phyloP scores from a whole-genome alignment of 2,888 invertebrate genomes.

The Trimorus sp. region DNA sequence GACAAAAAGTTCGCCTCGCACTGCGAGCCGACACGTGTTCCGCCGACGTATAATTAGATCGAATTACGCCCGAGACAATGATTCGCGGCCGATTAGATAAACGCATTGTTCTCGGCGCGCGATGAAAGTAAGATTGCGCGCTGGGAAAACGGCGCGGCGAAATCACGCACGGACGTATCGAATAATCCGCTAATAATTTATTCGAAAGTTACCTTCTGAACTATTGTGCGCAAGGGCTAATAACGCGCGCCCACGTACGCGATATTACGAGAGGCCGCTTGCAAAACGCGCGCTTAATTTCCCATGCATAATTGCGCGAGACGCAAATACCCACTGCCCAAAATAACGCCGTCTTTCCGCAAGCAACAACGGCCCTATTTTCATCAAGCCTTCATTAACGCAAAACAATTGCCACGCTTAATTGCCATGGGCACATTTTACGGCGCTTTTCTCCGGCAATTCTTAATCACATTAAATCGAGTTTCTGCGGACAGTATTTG shows the following conservation, averaged over 20 bases:
- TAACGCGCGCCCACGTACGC: slow-evolving; percentile 63
- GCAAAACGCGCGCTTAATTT: slow-evolving; percentile 61
- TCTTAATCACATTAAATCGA: too few species aligned
- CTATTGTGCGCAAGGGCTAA: slow-evolving; percentile 61
- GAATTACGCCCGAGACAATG: slow-evolving; percentile 41
- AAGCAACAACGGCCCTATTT: not conserved
- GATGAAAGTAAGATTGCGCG: slow-evolving; percentile 59
- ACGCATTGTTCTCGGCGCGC: slow-evolving; percentile 37
- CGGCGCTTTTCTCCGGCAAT: too few species aligned
- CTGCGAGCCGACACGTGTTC: slow-evolving; percentile 13
- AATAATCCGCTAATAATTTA: slow-evolving; percentile 63
- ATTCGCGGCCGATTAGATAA: slow-evolving; percentile 31
- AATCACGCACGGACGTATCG: slow-evolving; percentile 49
- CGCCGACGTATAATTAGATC: slow-evolving; percentile 46
- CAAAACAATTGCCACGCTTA: slow-evolving; percentile 3
- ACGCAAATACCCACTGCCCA: slow-evolving; percentile 35
- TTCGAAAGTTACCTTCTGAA: slow-evolving; percentile 63
- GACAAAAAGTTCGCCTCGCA: slow-evolving; percentile 31
- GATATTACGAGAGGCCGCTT: slow-evolving; percentile 50
- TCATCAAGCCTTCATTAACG: slow-evolving; percentile 19
- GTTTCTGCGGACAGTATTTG: too few species aligned
- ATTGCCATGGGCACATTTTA: not conserved
- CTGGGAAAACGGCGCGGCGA: slow-evolving; percentile 54
- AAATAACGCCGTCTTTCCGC: slow-evolving; percentile 24
- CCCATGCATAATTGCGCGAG: slow-evolving; percentile 57